A percentile compares a stretch with the other conserved stretches of the same genome.
Evolutionary conservation across 2,113 vertebrate species (phyloP).

Genomic region (Megaptera novaeangliae): DNA sequence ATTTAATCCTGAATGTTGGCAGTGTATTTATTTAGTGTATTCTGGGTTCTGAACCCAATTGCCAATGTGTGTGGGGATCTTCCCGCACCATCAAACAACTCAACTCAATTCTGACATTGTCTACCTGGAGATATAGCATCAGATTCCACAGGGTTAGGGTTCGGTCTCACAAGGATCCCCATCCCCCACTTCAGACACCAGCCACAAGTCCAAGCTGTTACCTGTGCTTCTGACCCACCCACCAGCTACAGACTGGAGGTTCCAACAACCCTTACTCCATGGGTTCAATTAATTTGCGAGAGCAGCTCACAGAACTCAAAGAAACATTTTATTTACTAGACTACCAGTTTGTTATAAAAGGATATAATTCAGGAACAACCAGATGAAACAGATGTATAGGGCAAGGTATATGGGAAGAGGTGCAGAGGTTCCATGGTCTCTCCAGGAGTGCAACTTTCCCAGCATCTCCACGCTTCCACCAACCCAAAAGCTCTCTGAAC

Average conservation of each 20-base stretch:
- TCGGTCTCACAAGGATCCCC: not conserved
- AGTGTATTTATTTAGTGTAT: not conserved
- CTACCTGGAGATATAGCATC: not conserved
- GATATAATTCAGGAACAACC: not conserved
- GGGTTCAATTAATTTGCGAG: not conserved
- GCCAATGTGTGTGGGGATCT: not conserved
- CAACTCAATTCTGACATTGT: not conserved
- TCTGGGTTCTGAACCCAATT: not conserved
- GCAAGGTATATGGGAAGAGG: not conserved
- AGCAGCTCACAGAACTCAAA: not conserved
- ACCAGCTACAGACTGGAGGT: not conserved
- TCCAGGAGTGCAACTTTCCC: not conserved
- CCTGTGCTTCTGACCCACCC: not conserved
- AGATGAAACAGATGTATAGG: not conserved
- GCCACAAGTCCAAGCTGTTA: not conserved
- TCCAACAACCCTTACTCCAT: not conserved
- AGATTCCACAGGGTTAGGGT: not conserved
- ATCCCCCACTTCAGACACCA: not conserved
- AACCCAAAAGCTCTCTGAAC: not conserved
- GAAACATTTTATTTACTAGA: not conserved
- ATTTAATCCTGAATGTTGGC: not conserved
- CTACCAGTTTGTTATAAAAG: not conserved
- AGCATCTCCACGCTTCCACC: not conserved
- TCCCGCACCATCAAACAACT: not conserved
- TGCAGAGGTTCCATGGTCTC: not conserved